Conservation (phyloP, 2,113 vertebrate species). For the Dipodomys stephensi region DNA sequence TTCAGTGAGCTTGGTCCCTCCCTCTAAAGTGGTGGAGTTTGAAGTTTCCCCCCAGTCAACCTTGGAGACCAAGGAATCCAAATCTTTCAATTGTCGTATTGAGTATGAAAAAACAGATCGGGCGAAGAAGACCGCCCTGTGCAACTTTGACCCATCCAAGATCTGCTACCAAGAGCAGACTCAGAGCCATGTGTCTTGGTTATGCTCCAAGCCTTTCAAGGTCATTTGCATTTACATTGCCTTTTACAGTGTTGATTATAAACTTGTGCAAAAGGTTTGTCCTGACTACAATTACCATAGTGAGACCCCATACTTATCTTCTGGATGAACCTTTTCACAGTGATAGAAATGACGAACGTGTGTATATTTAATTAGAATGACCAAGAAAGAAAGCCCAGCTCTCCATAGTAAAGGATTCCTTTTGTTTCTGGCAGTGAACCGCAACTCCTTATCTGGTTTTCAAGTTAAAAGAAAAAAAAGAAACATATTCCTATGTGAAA, state of each 20-base stretch:
- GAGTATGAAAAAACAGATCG: conserved; percentile 99
- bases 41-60: conserved; percentile 95
- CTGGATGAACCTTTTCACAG: conserved; percentile 89
- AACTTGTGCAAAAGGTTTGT: conserved; percentile 99
- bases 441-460: conserved; percentile 81
- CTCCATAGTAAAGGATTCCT: conserved; percentile 71
- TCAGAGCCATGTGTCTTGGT: conserved; percentile 99
- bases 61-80: conserved; percentile 97
- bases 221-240: conserved; percentile 99
- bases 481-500: conserved; percentile 75
- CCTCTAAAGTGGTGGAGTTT: conserved; percentile 98
- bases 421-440: conserved; percentile 78
- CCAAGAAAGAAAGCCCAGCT: conserved; percentile 51
- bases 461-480: conserved; percentile 64
- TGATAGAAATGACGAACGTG: background rate
- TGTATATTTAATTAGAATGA: conserved; percentile 41
- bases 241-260: conserved; percentile 99
- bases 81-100: conserved; percentile 99
- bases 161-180: conserved; percentile 99
- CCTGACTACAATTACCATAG: conserved; percentile 99
- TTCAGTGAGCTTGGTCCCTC: conserved; percentile 98
- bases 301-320: conserved; percentile 97
- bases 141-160: conserved; percentile 95
- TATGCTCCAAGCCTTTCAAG: conserved; percentile 99
- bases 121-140: conserved; percentile 98